These are phyloP conservation scores for Bubo scandiacus DNA, from an alignment of 2,113 vertebrate genomes.

Conservation along the genomic window DNA sequence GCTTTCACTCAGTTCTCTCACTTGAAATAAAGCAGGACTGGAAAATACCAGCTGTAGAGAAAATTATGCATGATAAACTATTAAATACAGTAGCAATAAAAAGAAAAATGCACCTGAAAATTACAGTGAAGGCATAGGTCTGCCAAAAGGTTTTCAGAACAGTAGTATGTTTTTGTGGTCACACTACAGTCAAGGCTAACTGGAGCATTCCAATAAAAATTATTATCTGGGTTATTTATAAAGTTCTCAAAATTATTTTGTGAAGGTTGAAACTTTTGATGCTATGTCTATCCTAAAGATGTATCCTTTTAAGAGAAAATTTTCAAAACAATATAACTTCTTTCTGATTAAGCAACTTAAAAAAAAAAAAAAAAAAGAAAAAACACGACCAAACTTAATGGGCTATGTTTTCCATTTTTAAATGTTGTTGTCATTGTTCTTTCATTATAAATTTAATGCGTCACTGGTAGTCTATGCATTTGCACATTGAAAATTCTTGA, in stretches of 20 bases:
- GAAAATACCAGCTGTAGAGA: constrained; percentile 18
- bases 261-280: background rate
- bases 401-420: background rate
- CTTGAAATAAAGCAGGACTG: constrained; percentile 35
- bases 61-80: background rate
- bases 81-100: constrained; percentile 28
- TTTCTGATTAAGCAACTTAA: background rate
- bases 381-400: background rate
- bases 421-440: background rate
- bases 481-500: background rate
- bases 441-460: background rate
- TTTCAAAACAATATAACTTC: background rate
- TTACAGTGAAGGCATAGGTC: background rate
- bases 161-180: background rate
- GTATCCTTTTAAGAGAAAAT: background rate
- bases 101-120: constrained; percentile 27
- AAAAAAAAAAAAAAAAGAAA: background rate
- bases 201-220: background rate
- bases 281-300: background rate
- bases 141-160: background rate
- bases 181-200: background rate
- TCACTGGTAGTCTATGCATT: background rate
- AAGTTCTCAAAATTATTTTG: background rate
- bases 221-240: background rate
- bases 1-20: background rate